A percentile compares a stretch with the other conserved stretches of the same genome.
Conservation (phyloP, 2,888 invertebrate genomes). For the Leptura quadrifasciata region DNA sequence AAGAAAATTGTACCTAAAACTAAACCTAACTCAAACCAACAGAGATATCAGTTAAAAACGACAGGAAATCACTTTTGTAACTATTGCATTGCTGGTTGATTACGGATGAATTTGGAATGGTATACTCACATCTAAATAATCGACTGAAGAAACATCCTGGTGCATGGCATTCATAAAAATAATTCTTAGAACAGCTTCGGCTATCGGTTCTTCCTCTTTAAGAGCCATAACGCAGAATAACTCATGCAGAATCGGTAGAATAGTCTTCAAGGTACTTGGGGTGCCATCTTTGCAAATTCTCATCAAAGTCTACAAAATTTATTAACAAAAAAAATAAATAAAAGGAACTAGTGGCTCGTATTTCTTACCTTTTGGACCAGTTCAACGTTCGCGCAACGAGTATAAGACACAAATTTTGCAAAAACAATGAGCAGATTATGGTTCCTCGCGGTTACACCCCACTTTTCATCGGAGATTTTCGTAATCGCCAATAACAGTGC, state of each 20-base stretch:
- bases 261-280: conserved; percentile 57
- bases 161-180: conserved; percentile 59
- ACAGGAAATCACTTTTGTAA: no score
- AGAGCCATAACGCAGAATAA: conserved; percentile 53
- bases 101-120: no score
- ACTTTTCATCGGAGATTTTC: conserved; percentile 51
- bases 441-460: conserved; percentile 52
- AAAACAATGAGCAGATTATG: conserved; percentile 56
- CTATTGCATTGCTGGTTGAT: no score
- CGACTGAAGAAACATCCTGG: conserved; percentile 54
- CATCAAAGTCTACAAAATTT: conserved; percentile 48
- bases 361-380: conserved; percentile 46
- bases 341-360: neutral
- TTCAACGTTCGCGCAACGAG: conserved; percentile 45
- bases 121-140: conserved; percentile 49
- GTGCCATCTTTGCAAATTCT: conserved; percentile 57
- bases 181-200: conserved; percentile 55
- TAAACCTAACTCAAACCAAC: no score
- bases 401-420: conserved; percentile 51
- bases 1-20: no score
- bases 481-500: conserved; percentile 50
- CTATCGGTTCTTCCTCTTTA: conserved; percentile 49
- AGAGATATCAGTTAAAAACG: no score
- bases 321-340: conserved; percentile 1
- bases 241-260: conserved; percentile 53